phyloP scores from a whole-genome alignment of 2,113 vertebrate species.

The Syngnathus scovelli region DNA sequence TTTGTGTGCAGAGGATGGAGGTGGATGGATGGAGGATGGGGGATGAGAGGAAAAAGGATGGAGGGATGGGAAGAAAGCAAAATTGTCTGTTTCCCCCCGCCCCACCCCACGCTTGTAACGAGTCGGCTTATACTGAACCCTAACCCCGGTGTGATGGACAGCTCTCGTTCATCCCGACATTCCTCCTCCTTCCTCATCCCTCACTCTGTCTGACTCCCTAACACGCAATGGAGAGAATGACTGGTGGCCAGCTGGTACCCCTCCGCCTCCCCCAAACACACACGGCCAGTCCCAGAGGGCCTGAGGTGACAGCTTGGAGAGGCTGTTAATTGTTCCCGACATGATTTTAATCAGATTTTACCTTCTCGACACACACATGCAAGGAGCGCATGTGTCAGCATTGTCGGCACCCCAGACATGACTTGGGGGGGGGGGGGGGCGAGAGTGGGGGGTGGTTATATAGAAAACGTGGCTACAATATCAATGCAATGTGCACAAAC shows the following conservation, averaged over 20 bases:
- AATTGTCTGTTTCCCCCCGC: no score
- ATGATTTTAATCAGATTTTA: constrained; percentile 93
- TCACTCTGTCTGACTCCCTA: neutral
- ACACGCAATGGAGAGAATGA: constrained; percentile 10
- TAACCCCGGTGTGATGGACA: constrained; percentile 34
- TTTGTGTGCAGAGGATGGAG: neutral
- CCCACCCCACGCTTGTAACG: constrained; percentile 32
- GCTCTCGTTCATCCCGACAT: neutral
- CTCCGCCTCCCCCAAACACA: neutral
- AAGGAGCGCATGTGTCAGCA: neutral
- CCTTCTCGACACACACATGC: neutral
- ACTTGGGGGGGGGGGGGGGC: no score
- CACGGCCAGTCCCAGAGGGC: constrained; percentile 16
- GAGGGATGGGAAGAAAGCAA: no score
- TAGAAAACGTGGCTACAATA: no score
- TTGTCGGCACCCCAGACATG: no score
- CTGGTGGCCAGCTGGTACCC: constrained; percentile 42
- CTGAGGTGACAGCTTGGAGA: constrained; percentile 66
- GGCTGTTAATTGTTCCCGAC: constrained; percentile 94
- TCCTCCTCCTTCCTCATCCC: neutral
- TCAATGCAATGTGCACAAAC: no score
- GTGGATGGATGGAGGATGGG: no score
- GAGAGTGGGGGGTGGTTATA: no score
- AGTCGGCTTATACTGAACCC: constrained; percentile 35
- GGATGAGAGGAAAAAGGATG: no score